Evolutionary conservation across 2,888 invertebrate species (phyloP), one percentile per base, ranked within the genome.

Genomic region (Cyclophora albipunctata): DNA sequence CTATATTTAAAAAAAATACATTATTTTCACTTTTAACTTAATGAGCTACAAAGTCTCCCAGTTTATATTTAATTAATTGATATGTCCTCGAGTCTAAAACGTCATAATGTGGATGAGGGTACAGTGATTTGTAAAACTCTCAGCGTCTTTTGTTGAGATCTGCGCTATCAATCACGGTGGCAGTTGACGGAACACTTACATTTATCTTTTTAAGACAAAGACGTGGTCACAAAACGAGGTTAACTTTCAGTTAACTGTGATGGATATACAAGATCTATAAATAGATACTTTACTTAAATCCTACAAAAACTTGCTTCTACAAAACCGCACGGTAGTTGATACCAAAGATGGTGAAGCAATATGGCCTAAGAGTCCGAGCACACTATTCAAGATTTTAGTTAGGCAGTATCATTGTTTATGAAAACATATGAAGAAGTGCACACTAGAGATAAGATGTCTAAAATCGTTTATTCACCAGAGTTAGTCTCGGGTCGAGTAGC

Each of bases 151-250:
- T 71, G 74, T 72, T 57, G 59, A 75, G 73, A 76, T 77, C 73
- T 78, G 60, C 54, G 67, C 70, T 65, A 79, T 82, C 79, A 73
- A 75, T 81, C 81, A 80, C 64, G 60, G 58, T 73, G 81, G 69
- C 81, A 80, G 69, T 71, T 81, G 80, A 82, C 75, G 73, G 77
- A 80, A 80, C 68, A 72, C 75, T 77, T 76, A 76, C 79, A 82
- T 82, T 81, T 79, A 78, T 81, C 80, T 81, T 75, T 73, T 71
- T 68, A 64, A 67, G 61, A 66, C 65, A 60, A 62, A 60, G 62
- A 62, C 64, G 58, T 61, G 60, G 64, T 65, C 66, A 57, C 37
- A 55, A 60, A 62, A 59, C 58, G 61, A 61, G 64, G 65, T 67
- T 68, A 64, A 69, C 65, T 73, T 64, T 68, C 58, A 67, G 57